Percentiles rank a stretch among this genome's conserved stretches.
Evolutionary conservation across 2,113 vertebrate genomes (phyloP).

Genomic region (Phalacrocorax carbo): DNA sequence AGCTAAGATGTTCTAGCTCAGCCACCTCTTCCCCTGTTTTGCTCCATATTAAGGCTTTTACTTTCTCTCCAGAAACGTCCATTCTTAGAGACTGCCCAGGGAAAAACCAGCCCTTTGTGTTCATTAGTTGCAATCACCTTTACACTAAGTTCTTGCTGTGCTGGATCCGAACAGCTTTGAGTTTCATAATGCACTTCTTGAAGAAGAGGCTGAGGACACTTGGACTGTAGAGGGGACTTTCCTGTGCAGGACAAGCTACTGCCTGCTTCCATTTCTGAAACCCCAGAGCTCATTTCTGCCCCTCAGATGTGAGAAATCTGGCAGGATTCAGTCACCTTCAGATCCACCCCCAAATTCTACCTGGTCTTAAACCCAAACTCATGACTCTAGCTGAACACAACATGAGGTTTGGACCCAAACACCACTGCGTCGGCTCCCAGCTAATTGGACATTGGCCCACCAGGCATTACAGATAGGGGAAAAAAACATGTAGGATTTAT

Average conservation of each 20-base stretch:
- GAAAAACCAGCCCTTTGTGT: background rate
- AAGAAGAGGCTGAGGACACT: background rate
- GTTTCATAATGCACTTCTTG: background rate
- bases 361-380: background rate
- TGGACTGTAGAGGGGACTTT: accelerated
- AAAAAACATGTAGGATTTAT: background rate
- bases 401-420: background rate
- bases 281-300: background rate
- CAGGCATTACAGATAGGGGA: background rate
- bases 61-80: background rate
- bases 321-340: background rate
- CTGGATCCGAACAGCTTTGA: background rate
- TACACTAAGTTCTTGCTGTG: background rate
- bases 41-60: background rate
- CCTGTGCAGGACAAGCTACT: background rate
- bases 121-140: background rate
- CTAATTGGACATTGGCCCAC: background rate
- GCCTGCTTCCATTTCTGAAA: background rate
- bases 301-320: background rate
- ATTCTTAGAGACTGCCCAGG: background rate
- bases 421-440: accelerated
- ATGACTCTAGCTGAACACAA: background rate
- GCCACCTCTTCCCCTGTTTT: background rate
- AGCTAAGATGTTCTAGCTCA: background rate
- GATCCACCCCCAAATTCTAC: background rate